Percentiles rank a stretch among this genome's conserved stretches.
Conservation (phyloP, 2,797 vertebrate species). For the Acanthornis magna region DNA sequence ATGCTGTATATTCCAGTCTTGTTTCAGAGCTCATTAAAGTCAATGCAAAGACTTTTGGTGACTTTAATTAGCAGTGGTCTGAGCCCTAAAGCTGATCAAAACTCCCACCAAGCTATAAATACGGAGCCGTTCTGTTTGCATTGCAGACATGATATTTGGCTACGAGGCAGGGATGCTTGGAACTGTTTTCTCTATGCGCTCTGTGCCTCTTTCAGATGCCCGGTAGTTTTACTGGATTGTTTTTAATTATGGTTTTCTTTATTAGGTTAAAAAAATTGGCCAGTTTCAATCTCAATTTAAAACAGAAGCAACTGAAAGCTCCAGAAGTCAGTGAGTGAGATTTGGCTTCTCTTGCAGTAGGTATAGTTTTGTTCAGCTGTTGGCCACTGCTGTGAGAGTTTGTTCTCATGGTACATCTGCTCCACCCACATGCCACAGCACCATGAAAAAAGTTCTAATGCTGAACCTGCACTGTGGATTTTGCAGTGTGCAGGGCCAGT, state of each 20-base stretch:
- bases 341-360: not conserved
- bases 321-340: constrained; percentile 5
- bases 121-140: not conserved
- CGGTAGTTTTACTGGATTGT: not conserved
- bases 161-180: not conserved
- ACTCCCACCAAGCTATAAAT: not conserved
- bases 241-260: not conserved
- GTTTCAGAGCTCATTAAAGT: constrained; percentile 5
- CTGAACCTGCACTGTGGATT: not conserved
- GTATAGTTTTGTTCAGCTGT: constrained; percentile 10
- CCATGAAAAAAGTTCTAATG: not conserved
- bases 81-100: constrained; percentile 33
- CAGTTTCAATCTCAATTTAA: not conserved
- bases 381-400: not conserved
- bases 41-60: not conserved
- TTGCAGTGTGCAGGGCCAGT: not conserved
- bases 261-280: not conserved
- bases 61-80: constrained; percentile 25
- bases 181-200: not conserved
- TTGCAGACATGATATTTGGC: not conserved
- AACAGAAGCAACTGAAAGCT: not conserved
- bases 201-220: not conserved
- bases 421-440: not conserved
- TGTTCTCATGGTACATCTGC: not conserved
- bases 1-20: not conserved